A percentile compares a stretch with the other conserved stretches of the same genome.
Conservation (phyloP, 2,888 invertebrate species). For the Heliconius erato region DNA sequence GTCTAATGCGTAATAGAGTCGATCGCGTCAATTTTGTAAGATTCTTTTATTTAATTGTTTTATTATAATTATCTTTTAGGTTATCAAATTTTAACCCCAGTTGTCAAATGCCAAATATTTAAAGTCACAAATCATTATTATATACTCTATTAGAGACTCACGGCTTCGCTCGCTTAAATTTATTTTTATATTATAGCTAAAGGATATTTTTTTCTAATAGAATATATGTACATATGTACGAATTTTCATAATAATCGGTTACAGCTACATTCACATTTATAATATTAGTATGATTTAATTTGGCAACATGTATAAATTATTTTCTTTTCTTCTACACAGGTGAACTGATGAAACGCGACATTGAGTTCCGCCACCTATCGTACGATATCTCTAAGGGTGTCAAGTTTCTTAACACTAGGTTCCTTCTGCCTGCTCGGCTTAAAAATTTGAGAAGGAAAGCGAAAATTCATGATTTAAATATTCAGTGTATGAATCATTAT, state of each 20-base stretch:
- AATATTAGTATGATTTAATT: background rate
- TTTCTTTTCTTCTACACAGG: background rate
- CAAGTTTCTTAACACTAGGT: background rate
- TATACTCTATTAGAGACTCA: background rate
- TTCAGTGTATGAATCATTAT: background rate
- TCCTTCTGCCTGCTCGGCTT: background rate
- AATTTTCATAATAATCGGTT: background rate
- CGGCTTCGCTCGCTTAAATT: no score
- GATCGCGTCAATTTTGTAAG: background rate
- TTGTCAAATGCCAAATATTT: background rate
- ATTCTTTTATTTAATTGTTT: conserved; percentile 1
- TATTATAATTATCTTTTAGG: background rate
- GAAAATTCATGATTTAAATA: background rate
- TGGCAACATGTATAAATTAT: background rate
- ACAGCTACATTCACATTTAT: background rate
- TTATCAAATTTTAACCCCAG: background rate
- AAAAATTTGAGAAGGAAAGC: background rate
- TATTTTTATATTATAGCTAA: no score
- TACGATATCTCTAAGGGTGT: background rate
- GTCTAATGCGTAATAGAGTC: background rate
- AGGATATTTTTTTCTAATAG: background rate
- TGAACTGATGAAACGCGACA: background rate
- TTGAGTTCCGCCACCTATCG: background rate
- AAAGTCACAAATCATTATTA: background rate
- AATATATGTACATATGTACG: background rate